Percentiles rank a stretch among this genome's conserved stretches.
Conservation (phyloP, 2,797 vertebrate species). For the Xiphophorus birchmanni region DNA sequence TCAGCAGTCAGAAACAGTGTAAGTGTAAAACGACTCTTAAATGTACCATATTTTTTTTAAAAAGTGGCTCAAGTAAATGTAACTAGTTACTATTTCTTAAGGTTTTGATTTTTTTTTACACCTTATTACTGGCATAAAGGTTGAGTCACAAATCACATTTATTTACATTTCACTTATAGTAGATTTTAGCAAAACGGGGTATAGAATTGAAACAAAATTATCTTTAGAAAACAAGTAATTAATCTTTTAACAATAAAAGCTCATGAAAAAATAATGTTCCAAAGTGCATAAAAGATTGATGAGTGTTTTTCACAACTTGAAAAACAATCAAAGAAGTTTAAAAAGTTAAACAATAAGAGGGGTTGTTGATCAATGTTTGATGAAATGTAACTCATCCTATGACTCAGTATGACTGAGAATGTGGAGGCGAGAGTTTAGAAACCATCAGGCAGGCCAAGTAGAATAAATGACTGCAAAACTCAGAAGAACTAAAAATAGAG, state of each 20-base stretch:
- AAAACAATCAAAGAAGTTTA: neutral
- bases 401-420: conserved; percentile 10
- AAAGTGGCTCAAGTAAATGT: neutral
- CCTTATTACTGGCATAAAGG: neutral
- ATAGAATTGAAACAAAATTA: neutral
- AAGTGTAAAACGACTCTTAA: neutral
- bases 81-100: neutral
- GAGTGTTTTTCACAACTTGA: neutral
- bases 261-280: neutral
- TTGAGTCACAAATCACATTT: neutral
- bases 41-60: neutral
- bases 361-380: neutral
- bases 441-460: neutral
- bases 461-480: conserved; percentile 1
- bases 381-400: conserved; percentile 12
- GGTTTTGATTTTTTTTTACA: neutral
- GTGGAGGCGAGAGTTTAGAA: neutral
- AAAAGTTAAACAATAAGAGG: conserved; percentile 1
- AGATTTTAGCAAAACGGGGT: neutral
- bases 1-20: neutral
- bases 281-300: neutral
- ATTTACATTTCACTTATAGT: neutral
- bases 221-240: neutral
- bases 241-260: neutral
- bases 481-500: neutral